Conservation (phyloP, 2,888 invertebrate genomes). For the Thereva unica region DNA sequence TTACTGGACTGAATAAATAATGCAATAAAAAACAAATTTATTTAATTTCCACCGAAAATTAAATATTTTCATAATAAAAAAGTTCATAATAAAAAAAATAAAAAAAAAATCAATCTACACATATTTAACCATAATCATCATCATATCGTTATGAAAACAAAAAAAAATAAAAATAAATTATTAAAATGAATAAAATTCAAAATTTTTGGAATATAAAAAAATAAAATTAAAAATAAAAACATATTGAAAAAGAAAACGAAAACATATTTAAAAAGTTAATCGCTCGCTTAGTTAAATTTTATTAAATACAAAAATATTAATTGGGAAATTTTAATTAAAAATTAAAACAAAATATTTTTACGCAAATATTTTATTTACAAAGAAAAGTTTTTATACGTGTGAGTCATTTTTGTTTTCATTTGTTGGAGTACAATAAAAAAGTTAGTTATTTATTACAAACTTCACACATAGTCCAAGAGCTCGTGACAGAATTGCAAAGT, state of each 20-base stretch:
- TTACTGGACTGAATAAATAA: too few species aligned
- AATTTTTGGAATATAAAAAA: conserved; percentile 19
- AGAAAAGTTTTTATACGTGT: too few species aligned
- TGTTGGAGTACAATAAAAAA: background rate
- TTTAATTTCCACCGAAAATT: background rate
- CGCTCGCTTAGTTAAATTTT: conserved; percentile 15
- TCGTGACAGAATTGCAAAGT: too few species aligned
- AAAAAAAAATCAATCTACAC: conserved; percentile 16
- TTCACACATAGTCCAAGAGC: too few species aligned
- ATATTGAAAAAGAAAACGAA: conserved; percentile 13
- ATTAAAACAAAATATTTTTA: too few species aligned
- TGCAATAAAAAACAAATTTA: background rate
- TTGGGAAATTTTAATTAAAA: too few species aligned
- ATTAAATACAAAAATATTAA: background rate
- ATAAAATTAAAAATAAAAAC: conserved; percentile 9
- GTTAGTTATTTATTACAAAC: too few species aligned
- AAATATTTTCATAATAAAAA: background rate
- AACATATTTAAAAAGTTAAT: conserved; percentile 8
- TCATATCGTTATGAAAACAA: conserved; percentile 28
- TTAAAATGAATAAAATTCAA: conserved; percentile 17
- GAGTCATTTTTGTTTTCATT: too few species aligned
- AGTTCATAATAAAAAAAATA: conserved; percentile 1
- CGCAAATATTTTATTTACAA: too few species aligned
- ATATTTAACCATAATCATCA: conserved; percentile 22
- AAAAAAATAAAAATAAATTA: background rate